Base-by-base conservation (phyloP, 2,797 vertebrate species). In the Myiotriccus ornatus region DNA sequence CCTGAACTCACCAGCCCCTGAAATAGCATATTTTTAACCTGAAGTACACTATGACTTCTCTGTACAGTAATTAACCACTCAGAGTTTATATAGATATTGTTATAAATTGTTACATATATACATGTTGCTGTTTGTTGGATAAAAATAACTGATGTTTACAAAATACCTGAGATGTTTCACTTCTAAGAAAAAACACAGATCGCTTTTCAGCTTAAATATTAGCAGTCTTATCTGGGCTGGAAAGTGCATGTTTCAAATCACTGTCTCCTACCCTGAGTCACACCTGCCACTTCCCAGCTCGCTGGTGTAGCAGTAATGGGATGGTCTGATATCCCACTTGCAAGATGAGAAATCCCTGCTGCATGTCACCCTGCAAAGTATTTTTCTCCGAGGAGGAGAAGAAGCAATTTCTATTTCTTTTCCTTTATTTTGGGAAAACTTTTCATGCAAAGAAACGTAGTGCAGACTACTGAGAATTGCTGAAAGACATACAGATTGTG, bases 401-500 rank as follows among this genome's bases (percentile, higher is more conserved):
- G 6, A 7, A 32, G 11, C 14, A 60, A 68, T 84, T 70, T 64
- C 47, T 50, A 5, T 27, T 59, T 88, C 75, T 88, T 78, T 52
- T 20, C 27, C 76, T 65, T 92, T 76, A 79, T 88, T 96, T 94
- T 49, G 41, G 44, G 67, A 39, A 87, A 96, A 96, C 73, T 91
- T 93, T 65, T 60, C 60, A 15, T 74, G 80, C 77, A 84, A 84
- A 94, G 74, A 91, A 88, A 84, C 21, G 52, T 8, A 12, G 55
- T 32, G 24, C 74, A 93, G 96, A 97, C 76, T 95, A 77, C 23
- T 86, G 94, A 91, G 93, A 94, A 62, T 1, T 84, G 83, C 95
- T 49, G 50, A 94, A 84, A 97, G 85, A 96, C 56, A 47, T 47
- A 73, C 84, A 96, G 89, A 95, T 97, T 47, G 64, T 91, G 52